These are phyloP conservation scores for Triplophysa tibetana DNA, from an alignment of 2,113 vertebrate species.

Conservation along the genomic window DNA sequence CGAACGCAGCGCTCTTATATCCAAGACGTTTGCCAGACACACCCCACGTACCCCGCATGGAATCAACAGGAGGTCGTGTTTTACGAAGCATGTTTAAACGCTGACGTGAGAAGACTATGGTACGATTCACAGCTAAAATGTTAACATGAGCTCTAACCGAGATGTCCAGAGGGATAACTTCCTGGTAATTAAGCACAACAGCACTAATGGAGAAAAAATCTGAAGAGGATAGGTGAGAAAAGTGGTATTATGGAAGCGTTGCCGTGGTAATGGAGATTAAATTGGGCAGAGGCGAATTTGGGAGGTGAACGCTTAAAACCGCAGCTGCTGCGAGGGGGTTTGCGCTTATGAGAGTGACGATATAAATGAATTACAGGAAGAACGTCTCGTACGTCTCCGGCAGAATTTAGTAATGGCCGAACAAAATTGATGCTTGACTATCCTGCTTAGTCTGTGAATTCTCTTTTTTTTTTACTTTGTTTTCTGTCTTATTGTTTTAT, in stretches of 20 bases:
- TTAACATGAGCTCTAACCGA: background rate
- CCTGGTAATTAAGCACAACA: conserved; percentile 31
- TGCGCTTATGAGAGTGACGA: conserved; percentile 16
- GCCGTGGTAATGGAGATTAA: conserved; percentile 34
- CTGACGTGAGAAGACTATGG: background rate
- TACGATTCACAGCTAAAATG: conserved; percentile 17
- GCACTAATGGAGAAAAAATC: conserved; percentile 37
- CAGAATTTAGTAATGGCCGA: conserved; percentile 22
- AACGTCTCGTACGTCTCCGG: background rate
- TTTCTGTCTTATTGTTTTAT: conserved; percentile 43
- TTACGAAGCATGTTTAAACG: conserved; percentile 22
- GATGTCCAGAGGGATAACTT: conserved; percentile 1
- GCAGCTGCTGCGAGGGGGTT: conserved; percentile 39
- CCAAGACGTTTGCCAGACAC: conserved; percentile 37
- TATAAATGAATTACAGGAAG: conserved; percentile 19
- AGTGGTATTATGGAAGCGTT: conserved; percentile 32
- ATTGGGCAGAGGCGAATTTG: conserved; percentile 32
- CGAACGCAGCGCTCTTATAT: conserved; percentile 3
- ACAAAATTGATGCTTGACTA: background rate
- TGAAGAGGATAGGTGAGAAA: background rate
- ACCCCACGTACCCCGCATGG: conserved; percentile 46
- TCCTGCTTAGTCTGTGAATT: conserved; percentile 24
- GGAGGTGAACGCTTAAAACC: background rate
- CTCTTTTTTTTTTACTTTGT: conserved; percentile 4
- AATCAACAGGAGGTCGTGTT: conserved; percentile 38